A percentile compares a stretch with the other conserved stretches of the same genome.
These are phyloP conservation scores for Tyto alba DNA, from an alignment of 2,113 vertebrate genomes.

Conservation along the genomic window DNA sequence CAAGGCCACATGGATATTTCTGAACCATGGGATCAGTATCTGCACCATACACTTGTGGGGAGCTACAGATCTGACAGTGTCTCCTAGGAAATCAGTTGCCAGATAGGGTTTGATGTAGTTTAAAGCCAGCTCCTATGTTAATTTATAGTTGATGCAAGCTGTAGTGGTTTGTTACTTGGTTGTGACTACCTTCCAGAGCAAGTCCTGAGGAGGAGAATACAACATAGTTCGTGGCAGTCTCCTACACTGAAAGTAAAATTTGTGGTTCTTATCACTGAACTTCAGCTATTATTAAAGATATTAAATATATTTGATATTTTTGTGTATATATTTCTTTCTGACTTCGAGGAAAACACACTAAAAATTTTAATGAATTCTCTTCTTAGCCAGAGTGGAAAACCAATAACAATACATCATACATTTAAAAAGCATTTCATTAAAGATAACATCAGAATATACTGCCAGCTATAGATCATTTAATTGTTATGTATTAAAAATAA, in stretches of 20 bases:
- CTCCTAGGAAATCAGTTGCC: background rate
- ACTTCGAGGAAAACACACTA: background rate
- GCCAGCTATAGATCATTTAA: constrained; percentile 65
- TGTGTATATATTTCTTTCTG: background rate
- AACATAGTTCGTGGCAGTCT: background rate
- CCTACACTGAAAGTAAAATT: background rate
- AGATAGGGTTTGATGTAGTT: background rate
- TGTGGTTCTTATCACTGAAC: background rate
- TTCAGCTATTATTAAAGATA: background rate
- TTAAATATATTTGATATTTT: background rate
- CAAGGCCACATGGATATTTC: rapidly evolving
- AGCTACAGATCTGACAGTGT: rapidly evolving
- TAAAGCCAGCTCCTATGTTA: background rate
- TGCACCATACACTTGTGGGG: background rate
- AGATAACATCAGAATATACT: constrained; percentile 46
- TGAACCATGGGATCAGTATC: background rate
- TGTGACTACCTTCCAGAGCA: background rate
- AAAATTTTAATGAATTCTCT: constrained; percentile 15
- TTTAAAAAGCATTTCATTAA: constrained; percentile 72
- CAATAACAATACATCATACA: constrained; percentile 43
- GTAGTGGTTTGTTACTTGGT: background rate
- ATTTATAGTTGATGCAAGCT: background rate
- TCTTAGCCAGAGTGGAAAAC: background rate
- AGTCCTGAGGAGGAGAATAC: background rate
- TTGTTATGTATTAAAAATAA: constrained; percentile 68